Conservation (phyloP, 2,113 vertebrate genomes). For the Gambusia affinis region DNA sequence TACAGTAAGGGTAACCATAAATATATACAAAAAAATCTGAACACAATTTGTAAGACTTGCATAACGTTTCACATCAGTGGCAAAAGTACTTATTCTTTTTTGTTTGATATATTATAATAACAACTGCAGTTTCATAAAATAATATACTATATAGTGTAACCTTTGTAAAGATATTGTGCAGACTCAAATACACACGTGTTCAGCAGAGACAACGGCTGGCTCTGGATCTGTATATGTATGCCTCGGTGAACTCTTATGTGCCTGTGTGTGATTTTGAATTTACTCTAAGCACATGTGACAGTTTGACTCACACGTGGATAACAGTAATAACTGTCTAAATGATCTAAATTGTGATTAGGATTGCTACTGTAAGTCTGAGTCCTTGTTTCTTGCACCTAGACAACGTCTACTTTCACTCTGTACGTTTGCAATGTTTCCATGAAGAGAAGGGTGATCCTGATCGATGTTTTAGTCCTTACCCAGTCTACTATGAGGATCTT, state of each 20-base stretch:
- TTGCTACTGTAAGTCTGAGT: constrained; percentile 58
- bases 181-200: constrained; percentile 46
- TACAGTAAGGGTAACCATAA: not conserved
- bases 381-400: constrained; percentile 16
- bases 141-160: constrained; percentile 12
- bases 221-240: constrained; percentile 33
- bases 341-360: constrained; percentile 44
- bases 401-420: constrained; percentile 22
- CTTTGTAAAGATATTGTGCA: constrained; percentile 8
- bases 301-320: constrained; percentile 50
- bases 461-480: constrained; percentile 79
- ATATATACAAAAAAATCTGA: not conserved
- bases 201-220: constrained; percentile 49
- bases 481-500: constrained; percentile 97
- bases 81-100: constrained; percentile 7
- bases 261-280: constrained; percentile 26
- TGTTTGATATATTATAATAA: constrained; percentile 16
- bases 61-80: constrained; percentile 1
- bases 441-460: constrained; percentile 37
- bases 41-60: not conserved
- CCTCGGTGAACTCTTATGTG: constrained; percentile 8
- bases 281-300: constrained; percentile 26
- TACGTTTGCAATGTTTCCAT: constrained; percentile 16
- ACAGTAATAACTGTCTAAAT: constrained; percentile 42
- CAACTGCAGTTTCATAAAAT: constrained; percentile 22